These are phyloP conservation scores for human DNA, from an alignment of 2,113 vertebrate species.

Conservation along the genomic window GRCh38 chrY:6077001-6077500, in stretches of 20 bases:
- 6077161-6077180: background rate
- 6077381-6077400: background rate
- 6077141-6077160: background rate
- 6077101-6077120: background rate
- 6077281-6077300: background rate
- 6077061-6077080: background rate
- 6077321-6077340: too few relatives aligned
- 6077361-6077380: background rate
- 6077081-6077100: background rate
- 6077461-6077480: too few relatives aligned
- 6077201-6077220: background rate
- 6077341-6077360: background rate
- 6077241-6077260: background rate
- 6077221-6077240: background rate
- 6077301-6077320: background rate
- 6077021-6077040: background rate
- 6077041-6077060: background rate
- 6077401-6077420: background rate
- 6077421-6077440: too few relatives aligned
- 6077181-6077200: background rate
- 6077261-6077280: background rate
- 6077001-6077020: background rate
- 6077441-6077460: too few relatives aligned
- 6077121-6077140: background rate
- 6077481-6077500: too few relatives aligned